phyloP scores from a whole-genome alignment of 2,797 vertebrate genomes.

The Geotrypetes seraphini region DNA sequence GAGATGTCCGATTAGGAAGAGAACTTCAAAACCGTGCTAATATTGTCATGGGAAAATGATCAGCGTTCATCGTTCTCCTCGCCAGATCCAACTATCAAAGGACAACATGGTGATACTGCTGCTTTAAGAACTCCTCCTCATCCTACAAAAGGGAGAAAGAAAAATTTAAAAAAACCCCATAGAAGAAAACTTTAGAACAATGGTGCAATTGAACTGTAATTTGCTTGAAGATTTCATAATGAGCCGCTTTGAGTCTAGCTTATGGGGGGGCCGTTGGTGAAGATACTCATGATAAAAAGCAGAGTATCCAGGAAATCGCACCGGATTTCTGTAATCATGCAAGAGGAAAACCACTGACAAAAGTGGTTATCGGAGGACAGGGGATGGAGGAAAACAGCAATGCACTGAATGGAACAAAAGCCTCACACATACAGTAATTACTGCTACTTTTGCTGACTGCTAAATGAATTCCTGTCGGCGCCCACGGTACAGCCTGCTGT shows the following conservation, averaged over 20 bases:
- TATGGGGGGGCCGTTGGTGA: background rate
- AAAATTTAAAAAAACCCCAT: no score
- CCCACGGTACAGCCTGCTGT: constrained; percentile 14
- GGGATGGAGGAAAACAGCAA: background rate
- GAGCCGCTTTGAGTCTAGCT: background rate
- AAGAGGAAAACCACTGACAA: background rate
- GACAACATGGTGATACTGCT: no score
- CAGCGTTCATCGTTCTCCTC: no score
- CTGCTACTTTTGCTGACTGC: constrained; percentile 6
- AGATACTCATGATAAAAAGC: background rate
- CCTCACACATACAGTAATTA: constrained; percentile 4
- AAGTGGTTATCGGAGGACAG: constrained; percentile 4
- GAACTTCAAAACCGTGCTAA: no score
- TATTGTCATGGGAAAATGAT: no score
- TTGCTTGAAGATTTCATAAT: background rate
- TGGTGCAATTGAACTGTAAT: no score
- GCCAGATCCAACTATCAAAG: no score
- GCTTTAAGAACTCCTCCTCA: no score
- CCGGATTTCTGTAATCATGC: background rate
- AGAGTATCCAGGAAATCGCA: background rate
- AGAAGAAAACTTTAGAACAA: no score
- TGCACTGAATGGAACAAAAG: constrained; percentile 4
- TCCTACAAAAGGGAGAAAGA: no score
- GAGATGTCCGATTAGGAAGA: no score
- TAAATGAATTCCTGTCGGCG: constrained; percentile 10